Evolutionary conservation across 2,113 vertebrate species (phyloP).

Genomic region (Mormyrus iriodes): DNA sequence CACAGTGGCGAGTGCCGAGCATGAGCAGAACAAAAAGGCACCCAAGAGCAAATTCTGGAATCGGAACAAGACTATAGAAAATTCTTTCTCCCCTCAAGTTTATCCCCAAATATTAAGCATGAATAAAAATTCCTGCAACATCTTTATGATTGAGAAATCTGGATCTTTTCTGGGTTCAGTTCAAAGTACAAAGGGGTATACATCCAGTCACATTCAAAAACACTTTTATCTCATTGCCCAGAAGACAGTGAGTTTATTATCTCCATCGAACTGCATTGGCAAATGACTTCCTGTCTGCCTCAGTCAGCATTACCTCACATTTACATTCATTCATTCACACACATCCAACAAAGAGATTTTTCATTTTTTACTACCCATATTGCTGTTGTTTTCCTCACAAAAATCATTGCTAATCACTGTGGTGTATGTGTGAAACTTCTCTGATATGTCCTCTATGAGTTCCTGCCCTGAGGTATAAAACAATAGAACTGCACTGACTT

Average conservation of each 20-base stretch:
- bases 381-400: background rate
- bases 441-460: background rate
- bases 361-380: background rate
- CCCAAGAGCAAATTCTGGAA: background rate
- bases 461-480: background rate
- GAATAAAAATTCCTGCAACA: background rate
- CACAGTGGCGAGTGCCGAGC: background rate
- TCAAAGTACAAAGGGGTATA: background rate
- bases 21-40: background rate
- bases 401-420: background rate
- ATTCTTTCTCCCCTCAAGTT: background rate
- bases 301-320: background rate
- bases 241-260: background rate
- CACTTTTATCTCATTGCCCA: background rate
- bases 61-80: background rate
- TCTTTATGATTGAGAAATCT: background rate
- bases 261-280: background rate
- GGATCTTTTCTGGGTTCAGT: background rate
- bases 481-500: background rate
- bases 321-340: background rate
- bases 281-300: background rate
- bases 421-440: background rate
- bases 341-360: constrained; percentile 2
- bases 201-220: background rate
- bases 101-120: background rate